These are phyloP conservation scores for Morus bassanus DNA, from an alignment of 2,797 vertebrate species.

Conservation along the genomic window DNA sequence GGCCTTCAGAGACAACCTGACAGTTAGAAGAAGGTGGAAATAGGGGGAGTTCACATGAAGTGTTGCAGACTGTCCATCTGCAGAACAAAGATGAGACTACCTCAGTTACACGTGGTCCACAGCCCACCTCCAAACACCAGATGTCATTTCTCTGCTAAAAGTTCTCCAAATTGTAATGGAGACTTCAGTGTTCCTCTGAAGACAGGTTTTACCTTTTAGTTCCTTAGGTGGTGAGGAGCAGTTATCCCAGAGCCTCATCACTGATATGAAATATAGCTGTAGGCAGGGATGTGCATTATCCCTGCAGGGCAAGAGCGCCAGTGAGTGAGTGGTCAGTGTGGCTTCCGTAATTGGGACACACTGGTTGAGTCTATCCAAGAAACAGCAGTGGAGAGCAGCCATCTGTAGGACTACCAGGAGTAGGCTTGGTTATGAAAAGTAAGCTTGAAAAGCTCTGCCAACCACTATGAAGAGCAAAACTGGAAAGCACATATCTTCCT, in stretches of 20 bases:
- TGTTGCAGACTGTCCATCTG: neutral
- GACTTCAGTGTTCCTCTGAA: neutral
- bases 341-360: neutral
- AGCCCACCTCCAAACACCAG: neutral
- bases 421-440: neutral
- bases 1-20: neutral
- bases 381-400: neutral
- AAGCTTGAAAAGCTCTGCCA: neutral
- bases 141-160: neutral
- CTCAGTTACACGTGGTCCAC: neutral
- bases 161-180: neutral
- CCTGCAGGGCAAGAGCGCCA: neutral
- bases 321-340: neutral
- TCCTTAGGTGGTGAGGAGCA: neutral
- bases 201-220: neutral
- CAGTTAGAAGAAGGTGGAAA: neutral
- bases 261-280: neutral
- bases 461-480: neutral
- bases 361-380: neutral
- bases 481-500: neutral
- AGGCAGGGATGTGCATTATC: neutral
- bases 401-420: neutral
- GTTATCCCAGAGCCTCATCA: neutral
- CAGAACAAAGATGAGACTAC: neutral
- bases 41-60: neutral